Percentiles rank a stretch among this genome's conserved stretches.
Evolutionary conservation across 1,140 invertebrate species (phyloP).

Genomic region (Metopolophium dirhodum): DNA sequence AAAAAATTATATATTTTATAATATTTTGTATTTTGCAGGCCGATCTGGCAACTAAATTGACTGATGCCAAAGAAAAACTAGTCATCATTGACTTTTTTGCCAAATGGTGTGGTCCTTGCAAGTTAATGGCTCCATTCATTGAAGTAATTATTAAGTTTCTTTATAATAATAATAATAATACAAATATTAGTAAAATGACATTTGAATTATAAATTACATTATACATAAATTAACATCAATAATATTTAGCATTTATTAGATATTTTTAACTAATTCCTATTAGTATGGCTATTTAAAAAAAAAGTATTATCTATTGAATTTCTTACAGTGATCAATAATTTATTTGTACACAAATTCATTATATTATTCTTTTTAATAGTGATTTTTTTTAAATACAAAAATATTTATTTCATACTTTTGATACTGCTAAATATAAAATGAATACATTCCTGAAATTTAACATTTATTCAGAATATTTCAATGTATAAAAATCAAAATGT

Average conservation of each 20-base stretch:
- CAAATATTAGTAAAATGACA: background rate
- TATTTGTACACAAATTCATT: background rate
- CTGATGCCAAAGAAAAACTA: conserved; percentile 79
- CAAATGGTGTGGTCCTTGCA: conserved; percentile 92
- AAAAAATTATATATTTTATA: background rate
- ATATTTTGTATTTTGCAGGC: conserved; percentile 64
- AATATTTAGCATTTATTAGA: background rate
- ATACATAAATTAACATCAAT: background rate
- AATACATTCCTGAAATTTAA: too few species aligned
- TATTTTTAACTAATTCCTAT: background rate
- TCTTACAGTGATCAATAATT: background rate
- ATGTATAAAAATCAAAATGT: too few species aligned
- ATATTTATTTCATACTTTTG: too few species aligned
- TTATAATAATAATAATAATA: conserved; percentile 2
- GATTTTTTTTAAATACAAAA: background rate
- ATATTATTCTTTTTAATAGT: background rate
- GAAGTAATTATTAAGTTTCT: conserved; percentile 63
- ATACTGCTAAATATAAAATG: too few species aligned
- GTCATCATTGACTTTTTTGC: conserved; percentile 90
- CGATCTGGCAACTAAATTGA: conserved; percentile 76
- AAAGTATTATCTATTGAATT: background rate
- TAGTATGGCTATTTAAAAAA: background rate
- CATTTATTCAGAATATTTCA: background rate
- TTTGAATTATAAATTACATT: background rate
- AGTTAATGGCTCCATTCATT: conserved; percentile 84